Evolutionary conservation across 2,797 vertebrate genomes (phyloP).

Genomic region (Micropoecilia bifurca): DNA sequence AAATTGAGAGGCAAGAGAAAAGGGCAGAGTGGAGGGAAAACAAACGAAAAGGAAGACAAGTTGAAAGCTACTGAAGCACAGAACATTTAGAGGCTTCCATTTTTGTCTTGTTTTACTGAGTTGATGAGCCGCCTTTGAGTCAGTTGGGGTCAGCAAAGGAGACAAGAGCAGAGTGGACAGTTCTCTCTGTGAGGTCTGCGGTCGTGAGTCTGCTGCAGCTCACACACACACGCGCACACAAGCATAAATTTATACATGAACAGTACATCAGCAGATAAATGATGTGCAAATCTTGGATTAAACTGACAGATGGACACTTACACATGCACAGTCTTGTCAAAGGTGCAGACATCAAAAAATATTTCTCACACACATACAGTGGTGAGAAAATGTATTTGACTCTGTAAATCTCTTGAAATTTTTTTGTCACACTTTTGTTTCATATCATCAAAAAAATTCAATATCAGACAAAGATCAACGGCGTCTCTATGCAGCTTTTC

Average conservation of each 20-base stretch:
- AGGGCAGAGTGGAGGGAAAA: neutral
- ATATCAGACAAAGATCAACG: neutral
- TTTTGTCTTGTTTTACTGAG: constrained; percentile 12
- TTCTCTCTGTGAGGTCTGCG: constrained; percentile 26
- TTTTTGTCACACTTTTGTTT: neutral
- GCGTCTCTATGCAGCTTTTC: no score
- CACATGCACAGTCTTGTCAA: constrained; percentile 14
- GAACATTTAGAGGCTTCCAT: constrained; percentile 10
- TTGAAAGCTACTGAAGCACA: constrained; percentile 23
- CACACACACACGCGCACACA: neutral
- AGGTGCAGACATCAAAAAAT: constrained; percentile 11
- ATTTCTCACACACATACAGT: constrained; percentile 4
- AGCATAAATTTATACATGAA: neutral
- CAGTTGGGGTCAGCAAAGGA: constrained; percentile 42
- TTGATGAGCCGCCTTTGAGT: constrained; percentile 42
- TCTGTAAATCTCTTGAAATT: neutral
- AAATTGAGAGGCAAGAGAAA: neutral
- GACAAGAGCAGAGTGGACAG: constrained; percentile 52
- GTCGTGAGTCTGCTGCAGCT: constrained; percentile 13
- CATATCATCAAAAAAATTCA: neutral
- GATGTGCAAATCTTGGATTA: constrained; percentile 10
- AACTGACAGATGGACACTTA: constrained; percentile 26
- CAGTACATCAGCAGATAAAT: constrained; percentile 2
- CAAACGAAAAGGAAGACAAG: neutral
- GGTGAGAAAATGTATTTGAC: neutral